These are phyloP conservation scores for Pentalonia nigronervosa DNA, from an alignment of 1,140 invertebrate genomes.

Conservation along the genomic window DNA sequence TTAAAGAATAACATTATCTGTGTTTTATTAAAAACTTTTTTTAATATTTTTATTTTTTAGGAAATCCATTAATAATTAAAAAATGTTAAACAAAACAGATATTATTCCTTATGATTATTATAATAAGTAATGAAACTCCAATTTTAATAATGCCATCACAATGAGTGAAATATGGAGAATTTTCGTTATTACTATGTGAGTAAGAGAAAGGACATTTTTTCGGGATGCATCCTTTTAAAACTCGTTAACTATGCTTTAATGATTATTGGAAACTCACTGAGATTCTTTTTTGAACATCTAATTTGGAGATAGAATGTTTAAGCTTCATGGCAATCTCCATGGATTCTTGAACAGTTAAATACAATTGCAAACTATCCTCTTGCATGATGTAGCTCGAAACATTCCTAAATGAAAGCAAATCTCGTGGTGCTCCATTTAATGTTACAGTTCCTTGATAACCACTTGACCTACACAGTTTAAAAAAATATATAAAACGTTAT, in stretches of 20 bases:
- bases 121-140: too few species aligned
- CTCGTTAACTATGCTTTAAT: neutral
- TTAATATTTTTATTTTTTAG: neutral
- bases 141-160: too few species aligned
- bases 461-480: constrained; percentile 28
- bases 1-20: neutral
- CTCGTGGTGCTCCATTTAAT: constrained; percentile 42
- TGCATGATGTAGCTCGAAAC: constrained; percentile 91
- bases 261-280: constrained; percentile 21
- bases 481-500: neutral
- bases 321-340: constrained; percentile 85
- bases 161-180: neutral
- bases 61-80: too few species aligned
- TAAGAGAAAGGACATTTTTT: neutral
- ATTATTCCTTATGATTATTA: too few species aligned
- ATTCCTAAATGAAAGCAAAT: constrained; percentile 69
- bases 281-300: constrained; percentile 27
- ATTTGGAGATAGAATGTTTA: constrained; percentile 66
- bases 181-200: neutral
- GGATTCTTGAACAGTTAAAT: constrained; percentile 81
- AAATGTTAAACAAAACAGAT: too few species aligned
- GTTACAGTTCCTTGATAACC: constrained; percentile 36
- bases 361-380: constrained; percentile 80
- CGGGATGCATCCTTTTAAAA: neutral
- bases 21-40: neutral